Evolutionary conservation across 2,888 invertebrate species (phyloP), one percentile per base, ranked within the genome.

Genomic region (Prenolepis imparis): DNA sequence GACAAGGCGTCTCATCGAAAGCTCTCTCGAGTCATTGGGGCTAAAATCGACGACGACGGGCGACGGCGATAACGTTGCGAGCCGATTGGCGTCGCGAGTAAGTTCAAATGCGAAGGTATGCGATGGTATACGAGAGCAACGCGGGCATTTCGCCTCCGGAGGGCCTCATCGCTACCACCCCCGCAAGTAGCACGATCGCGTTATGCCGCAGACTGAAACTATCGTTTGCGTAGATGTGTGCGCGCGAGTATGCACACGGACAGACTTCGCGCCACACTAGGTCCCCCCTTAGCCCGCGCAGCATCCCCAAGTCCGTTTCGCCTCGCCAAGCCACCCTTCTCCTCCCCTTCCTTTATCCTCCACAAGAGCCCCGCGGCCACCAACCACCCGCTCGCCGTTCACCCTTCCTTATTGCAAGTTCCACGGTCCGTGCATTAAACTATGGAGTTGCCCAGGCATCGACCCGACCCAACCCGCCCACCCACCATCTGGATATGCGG

Each of bases 351-450:
- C 87, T 87, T 83, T 87, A 52, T 86, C 82, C 88, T 84, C 84
- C 70, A 77, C 85, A 84, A 83, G 41, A 78, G 36, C 70, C 68
- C 78, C 70, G 78, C 68, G 59, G 63, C 81, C 41, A 64, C 82
- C 70, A 52, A 52, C 83, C 81, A 48, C 88, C 73, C 83, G 82
- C 80, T 36, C 73, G 85, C 74, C 84, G 86, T 80, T 84, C 88
- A 90, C 91, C 92, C 92, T 94, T 94, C 94, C 94, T 94, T 94
- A 94, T 93, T 94, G 94, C 94, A 93, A 93, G 94, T 94, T 94
- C 92, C 92, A 93, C 93, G 92, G 91, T 93, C 91, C 94, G 92
- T 93, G 93, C 92, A 94, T 94, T 94, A 94, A 94, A 94, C 94
- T 93, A 94, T 92, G 90, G 93, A 94, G 94, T 94, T 94, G 93